These are phyloP conservation scores for Hafferia zeledoni DNA, from an alignment of 2,797 vertebrate genomes.

Conservation along the genomic window DNA sequence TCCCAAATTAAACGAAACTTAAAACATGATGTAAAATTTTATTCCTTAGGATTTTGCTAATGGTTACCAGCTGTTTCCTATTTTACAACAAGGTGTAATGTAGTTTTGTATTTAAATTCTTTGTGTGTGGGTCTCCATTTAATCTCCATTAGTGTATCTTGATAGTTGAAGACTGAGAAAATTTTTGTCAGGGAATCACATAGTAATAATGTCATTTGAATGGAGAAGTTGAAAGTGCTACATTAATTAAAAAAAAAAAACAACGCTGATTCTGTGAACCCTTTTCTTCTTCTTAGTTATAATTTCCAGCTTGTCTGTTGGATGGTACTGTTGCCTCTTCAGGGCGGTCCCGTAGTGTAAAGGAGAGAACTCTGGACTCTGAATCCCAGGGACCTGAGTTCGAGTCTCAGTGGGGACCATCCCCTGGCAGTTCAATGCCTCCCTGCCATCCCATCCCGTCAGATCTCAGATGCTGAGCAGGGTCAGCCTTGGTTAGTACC, in stretches of 20 bases:
- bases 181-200: background rate
- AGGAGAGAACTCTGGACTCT: too few species aligned
- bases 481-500: too few species aligned
- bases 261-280: background rate
- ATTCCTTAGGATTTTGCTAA: background rate
- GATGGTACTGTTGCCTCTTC: background rate
- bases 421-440: too few species aligned
- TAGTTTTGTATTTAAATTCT: background rate
- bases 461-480: too few species aligned
- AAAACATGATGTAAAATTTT: background rate
- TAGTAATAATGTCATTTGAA: background rate
- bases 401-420: too few species aligned
- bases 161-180: background rate
- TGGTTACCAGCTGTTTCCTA: background rate
- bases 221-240: background rate
- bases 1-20: background rate
- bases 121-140: background rate
- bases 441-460: too few species aligned
- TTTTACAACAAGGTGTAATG: background rate
- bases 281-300: background rate
- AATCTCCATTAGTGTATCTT: background rate
- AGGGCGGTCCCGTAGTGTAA: too few species aligned
- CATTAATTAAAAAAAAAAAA: background rate
- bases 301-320: background rate
- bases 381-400: too few species aligned